Evolutionary conservation across 2,113 vertebrate species (phyloP).

Genomic region (Catharus bicknelli): DNA sequence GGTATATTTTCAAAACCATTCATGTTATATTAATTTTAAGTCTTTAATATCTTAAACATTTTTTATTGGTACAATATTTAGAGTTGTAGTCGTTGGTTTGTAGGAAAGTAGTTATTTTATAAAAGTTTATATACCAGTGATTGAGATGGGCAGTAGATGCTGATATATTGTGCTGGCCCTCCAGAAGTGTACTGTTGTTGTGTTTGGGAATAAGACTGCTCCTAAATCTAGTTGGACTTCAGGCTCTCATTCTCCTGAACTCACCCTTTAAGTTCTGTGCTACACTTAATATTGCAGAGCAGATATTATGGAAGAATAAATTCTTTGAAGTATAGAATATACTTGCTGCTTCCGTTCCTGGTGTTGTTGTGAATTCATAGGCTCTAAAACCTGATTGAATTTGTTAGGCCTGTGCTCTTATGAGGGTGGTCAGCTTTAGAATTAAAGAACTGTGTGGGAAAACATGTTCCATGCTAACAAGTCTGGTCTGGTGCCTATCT

Average conservation of each 20-base stretch:
- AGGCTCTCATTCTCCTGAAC: background rate
- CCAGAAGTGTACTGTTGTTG: background rate
- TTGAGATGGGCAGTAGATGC: background rate
- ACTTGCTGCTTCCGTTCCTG: background rate
- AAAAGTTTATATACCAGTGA: slow-evolving; percentile 8
- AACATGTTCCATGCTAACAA: background rate
- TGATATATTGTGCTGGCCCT: background rate
- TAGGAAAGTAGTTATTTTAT: slow-evolving; percentile 16
- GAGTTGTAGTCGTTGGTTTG: slow-evolving; percentile 23
- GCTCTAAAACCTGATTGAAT: background rate
- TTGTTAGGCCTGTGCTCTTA: background rate
- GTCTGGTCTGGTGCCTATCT: background rate
- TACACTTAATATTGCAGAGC: background rate
- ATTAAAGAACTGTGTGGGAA: background rate
- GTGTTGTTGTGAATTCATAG: background rate
- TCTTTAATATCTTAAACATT: slow-evolving; percentile 50
- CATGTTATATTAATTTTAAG: slow-evolving; percentile 64
- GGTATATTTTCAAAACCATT: slow-evolving; percentile 83
- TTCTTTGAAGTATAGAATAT: background rate
- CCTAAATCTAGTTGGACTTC: background rate
- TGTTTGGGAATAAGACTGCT: background rate
- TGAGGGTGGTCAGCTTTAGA: background rate
- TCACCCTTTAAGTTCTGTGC: background rate
- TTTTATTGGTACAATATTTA: slow-evolving; percentile 37
- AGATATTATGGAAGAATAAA: accelerated